A percentile compares a stretch with the other conserved stretches of the same genome.
These are phyloP conservation scores for Drosophila anceps DNA, from an alignment of 2,888 invertebrate species.

Conservation along the genomic window DNA sequence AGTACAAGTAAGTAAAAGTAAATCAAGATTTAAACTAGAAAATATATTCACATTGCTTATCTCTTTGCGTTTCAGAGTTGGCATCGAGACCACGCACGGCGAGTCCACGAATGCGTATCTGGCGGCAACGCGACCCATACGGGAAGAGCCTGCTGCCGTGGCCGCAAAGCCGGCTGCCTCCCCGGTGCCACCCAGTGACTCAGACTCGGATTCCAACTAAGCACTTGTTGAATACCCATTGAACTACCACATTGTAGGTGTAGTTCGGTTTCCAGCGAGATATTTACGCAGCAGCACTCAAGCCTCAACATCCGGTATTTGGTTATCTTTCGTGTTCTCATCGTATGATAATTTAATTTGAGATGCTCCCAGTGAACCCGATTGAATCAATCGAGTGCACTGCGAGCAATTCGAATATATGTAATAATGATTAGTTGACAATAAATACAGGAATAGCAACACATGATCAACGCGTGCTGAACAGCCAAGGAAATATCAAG, in stretches of 20 bases:
- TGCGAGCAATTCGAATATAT: conserved; percentile 39
- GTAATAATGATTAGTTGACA: conserved; percentile 73
- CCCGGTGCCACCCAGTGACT: conserved; percentile 86
- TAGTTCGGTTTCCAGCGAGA: conserved; percentile 9
- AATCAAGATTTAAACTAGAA: not conserved
- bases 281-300: conserved; percentile 3
- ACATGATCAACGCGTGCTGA: conserved; percentile 22
- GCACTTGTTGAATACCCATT: conserved; percentile 23
- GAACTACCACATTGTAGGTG: not conserved
- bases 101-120: conserved; percentile 90
- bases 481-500: conserved; percentile 34
- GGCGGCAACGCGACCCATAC: conserved; percentile 87
- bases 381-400: conserved; percentile 18
- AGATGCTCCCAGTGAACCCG: conserved; percentile 3
- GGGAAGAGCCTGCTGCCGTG: conserved; percentile 78
- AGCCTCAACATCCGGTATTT: conserved; percentile 20
- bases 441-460: conserved; percentile 57
- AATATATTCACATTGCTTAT: not conserved
- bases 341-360: conserved; percentile 25
- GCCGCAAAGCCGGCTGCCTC: conserved; percentile 85
- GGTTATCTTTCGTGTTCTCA: conserved; percentile 29
- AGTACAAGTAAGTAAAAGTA: conserved; percentile 90
- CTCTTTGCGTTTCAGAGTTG: conserved; percentile 88
- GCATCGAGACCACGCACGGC: conserved; percentile 94
- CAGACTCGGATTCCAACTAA: conserved; percentile 87